Percentiles rank a stretch among this genome's conserved stretches.
Evolutionary conservation across 2,888 invertebrate species (phyloP).

Genomic region (Deroplatys truncata): DNA sequence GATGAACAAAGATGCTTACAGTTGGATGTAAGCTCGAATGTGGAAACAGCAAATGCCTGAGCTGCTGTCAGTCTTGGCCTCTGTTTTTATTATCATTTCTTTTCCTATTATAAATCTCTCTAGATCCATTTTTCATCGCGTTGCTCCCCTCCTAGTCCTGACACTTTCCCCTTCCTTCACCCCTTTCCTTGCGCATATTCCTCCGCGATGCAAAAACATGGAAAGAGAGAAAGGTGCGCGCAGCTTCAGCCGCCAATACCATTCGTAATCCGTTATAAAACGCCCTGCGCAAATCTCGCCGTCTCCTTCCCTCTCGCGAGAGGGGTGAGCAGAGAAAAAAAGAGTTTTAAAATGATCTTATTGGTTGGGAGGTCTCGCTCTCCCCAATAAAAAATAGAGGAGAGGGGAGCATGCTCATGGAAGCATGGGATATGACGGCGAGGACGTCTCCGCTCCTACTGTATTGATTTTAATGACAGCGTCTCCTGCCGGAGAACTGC

Average conservation of each 20-base stretch:
- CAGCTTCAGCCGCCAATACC: conserved; percentile 15
- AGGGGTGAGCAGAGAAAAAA: conserved; percentile 7
- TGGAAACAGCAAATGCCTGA: no score
- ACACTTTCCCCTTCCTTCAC: background rate
- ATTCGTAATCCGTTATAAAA: conserved; percentile 27
- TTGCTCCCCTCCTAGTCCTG: background rate
- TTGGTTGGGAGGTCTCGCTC: conserved; percentile 34
- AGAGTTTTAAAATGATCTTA: conserved; percentile 29
- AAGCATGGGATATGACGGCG: conserved; percentile 19
- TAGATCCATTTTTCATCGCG: background rate
- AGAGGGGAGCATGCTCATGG: conserved; percentile 17
- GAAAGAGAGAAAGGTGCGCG: background rate
- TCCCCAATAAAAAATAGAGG: conserved; percentile 28
- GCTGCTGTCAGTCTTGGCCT: background rate
- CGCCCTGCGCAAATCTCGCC: conserved; percentile 17
- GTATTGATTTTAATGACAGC: conserved; percentile 31
- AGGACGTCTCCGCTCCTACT: background rate
- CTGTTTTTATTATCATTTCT: background rate
- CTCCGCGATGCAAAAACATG: background rate
- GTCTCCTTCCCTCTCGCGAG: background rate
- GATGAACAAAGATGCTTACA: no score
- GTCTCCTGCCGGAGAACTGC: background rate
- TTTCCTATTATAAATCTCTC: background rate
- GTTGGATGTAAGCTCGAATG: no score
- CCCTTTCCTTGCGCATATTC: background rate